Evolutionary conservation across 2,113 vertebrate species (phyloP).

Genomic region (Haplochromis burtoni): DNA sequence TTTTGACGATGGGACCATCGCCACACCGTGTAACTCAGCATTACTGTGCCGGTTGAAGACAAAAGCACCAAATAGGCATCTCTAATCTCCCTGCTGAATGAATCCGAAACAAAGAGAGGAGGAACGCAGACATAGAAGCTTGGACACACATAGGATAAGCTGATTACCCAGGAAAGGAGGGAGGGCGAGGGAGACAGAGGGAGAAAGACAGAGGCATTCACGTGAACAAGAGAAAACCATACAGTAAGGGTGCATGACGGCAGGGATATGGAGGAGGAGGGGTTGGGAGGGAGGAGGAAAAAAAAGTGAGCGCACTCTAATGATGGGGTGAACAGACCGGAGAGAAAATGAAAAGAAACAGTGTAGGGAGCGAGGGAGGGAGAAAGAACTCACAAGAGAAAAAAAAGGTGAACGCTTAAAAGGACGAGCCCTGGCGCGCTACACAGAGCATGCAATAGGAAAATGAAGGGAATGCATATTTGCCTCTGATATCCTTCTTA

Average conservation of each 20-base stretch:
- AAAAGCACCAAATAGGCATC: slow-evolving; percentile 71
- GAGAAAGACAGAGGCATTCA: slow-evolving; percentile 15
- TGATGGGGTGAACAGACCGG: slow-evolving; percentile 34
- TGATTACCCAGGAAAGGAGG: slow-evolving; percentile 58
- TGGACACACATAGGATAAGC: slow-evolving; percentile 74
- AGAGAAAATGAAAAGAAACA: slow-evolving; percentile 38
- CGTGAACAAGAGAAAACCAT: slow-evolving; percentile 37
- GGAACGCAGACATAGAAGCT: slow-evolving; percentile 62
- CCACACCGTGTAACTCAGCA: slow-evolving; percentile 20
- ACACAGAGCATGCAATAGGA: slow-evolving; percentile 15
- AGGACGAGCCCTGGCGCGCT: neutral
- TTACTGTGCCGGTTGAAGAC: slow-evolving; percentile 42
- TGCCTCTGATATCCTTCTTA: slow-evolving; percentile 44
- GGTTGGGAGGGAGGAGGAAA: neutral
- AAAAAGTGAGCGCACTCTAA: slow-evolving; percentile 5
- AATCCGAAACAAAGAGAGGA: slow-evolving; percentile 68
- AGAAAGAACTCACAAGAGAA: neutral
- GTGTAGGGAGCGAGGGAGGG: neutral
- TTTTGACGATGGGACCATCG: slow-evolving; percentile 14
- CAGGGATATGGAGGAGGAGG: slow-evolving; percentile 2
- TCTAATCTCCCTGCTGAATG: slow-evolving; percentile 77
- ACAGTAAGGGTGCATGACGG: slow-evolving; percentile 29
- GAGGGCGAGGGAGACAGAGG: slow-evolving; percentile 30
- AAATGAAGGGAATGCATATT: slow-evolving; percentile 40
- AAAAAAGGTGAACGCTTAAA: slow-evolving; percentile 8